Percentiles rank a stretch among this genome's conserved stretches.
These are phyloP conservation scores for Microcebus murinus DNA, from an alignment of 2,113 vertebrate species.

Conservation along the genomic window DNA sequence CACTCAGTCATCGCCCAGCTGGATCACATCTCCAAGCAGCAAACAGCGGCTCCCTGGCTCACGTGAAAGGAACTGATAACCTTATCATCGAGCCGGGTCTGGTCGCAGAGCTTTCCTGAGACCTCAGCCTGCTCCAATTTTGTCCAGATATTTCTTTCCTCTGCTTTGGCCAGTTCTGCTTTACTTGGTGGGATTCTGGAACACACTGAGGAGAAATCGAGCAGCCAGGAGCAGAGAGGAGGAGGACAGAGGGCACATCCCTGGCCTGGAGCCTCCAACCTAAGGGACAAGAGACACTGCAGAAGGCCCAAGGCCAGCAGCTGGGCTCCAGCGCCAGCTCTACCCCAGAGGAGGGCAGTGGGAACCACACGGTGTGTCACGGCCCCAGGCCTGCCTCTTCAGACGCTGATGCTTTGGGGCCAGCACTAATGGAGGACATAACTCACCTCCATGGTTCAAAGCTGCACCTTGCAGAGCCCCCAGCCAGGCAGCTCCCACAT, in stretches of 20 bases:
- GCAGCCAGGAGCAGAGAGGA: neutral
- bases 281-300: neutral
- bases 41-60: slow-evolving; percentile 56
- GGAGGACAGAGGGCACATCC: neutral
- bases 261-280: neutral
- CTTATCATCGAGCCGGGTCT: slow-evolving; percentile 6
- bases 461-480: neutral
- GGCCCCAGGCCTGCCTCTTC: neutral
- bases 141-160: neutral
- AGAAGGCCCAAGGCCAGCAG: neutral
- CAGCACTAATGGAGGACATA: neutral
- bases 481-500: neutral
- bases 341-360: accelerated
- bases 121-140: neutral
- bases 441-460: neutral
- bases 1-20: slow-evolving; percentile 20
- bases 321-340: neutral
- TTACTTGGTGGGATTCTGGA: neutral
- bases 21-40: slow-evolving; percentile 52
- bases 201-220: neutral
- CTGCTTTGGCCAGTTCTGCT: neutral
- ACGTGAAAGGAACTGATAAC: slow-evolving; percentile 65
- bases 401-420: neutral
- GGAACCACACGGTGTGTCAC: no score
- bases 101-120: neutral